Base-by-base conservation (phyloP, 2,888 invertebrate genomes). In the Caenorhabditis imperialis region DNA sequence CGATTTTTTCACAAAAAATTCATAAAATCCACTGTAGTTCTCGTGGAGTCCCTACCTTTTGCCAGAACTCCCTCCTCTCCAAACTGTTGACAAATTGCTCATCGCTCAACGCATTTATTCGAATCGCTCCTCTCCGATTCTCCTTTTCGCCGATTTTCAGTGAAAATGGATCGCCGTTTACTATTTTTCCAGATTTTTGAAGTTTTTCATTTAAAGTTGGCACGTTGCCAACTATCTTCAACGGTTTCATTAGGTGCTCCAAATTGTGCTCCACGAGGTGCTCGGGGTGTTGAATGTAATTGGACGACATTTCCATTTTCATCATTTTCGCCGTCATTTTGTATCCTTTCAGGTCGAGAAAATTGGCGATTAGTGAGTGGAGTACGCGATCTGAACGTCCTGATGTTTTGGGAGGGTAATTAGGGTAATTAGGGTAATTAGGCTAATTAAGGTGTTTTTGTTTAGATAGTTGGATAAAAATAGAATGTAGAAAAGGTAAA, bases 301-400 rank as follows among this genome's bases (percentile, higher is more conserved):
- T n/a, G 8, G 30, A 38, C 1, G 23, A 38, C 60, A 73, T 48
- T 40, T 65, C 48, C 22, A 30, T 23, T 38, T 40, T 73, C 65
- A 73, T 53, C 27, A 54, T 45, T n/a, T 38, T 27, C 12, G 48
- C 25, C 12, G 63, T 30, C n/a, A 55, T 27, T 7, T 23, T 18
- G 35, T 73, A 73, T 10, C 58, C 58, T 3, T 58, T 48, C 16
- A n/a, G n/a, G 5, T 65, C 47, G 6, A 73, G 50, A 60, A 60
- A 73, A 1, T 37, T 18, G 8, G 38, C 53, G 1, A 73, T 44
- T 3, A 73, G 20, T 22, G 42, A 50, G 30, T 73, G 73, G 4
- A 35, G 3, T 3, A 67, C 30, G 33, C 65, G 50, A 18, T 72
- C 65, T 65, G 54, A 23, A 55, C n/a, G n/a, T n/a, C n/a, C n/a